Evolutionary conservation across 2,113 vertebrate species (phyloP), one percentile per base, ranked within the genome.

Genomic region (Prunella himalayana): DNA sequence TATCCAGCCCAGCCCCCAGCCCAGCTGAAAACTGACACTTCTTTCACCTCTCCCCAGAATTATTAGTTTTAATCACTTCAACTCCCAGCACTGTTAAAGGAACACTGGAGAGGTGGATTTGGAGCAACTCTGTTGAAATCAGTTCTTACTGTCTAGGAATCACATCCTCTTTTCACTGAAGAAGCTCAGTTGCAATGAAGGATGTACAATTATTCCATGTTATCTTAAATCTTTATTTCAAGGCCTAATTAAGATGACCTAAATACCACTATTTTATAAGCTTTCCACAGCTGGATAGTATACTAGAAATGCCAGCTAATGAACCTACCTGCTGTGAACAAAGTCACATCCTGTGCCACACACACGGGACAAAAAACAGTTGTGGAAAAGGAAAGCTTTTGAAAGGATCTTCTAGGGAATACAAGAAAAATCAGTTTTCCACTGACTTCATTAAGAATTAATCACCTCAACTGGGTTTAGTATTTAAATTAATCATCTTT

Each of bases 241-340:
- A 92, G 37, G 63, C 24, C 75, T 96, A 96, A 95, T 93, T 93
- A 95, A 73, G 93, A 90, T 94, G 94, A 95, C 94, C 93, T 93
- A 90, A 94, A 95, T 94, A 86, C 71, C 56, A 94, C 13, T 72
- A 85, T 61, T 94, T 76, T 76, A 63, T 92, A 93, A 95, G 79
- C 64, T 85, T 66, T 86, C 37, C 92, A 88, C 95, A 97, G 94
- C 92, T 96, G 90, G 85, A 88, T 93, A 70, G 81, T 73, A 60
- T 30, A 68, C 47, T 57, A 94, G 82, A 90, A 82, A 88, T 47
- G 82, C 47, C 64, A 78, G 27, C 47, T 93, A 96, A 94, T 68
- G 90, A 96, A 86, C 44, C 57, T 66, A 53, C 88, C 85, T 88
- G 82, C 93, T 93, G 90, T 51, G 90, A 96, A 66, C n/a, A 64